Base-by-base conservation (phyloP, 2,797 vertebrate species). In the Danio aesculapii region DNA sequence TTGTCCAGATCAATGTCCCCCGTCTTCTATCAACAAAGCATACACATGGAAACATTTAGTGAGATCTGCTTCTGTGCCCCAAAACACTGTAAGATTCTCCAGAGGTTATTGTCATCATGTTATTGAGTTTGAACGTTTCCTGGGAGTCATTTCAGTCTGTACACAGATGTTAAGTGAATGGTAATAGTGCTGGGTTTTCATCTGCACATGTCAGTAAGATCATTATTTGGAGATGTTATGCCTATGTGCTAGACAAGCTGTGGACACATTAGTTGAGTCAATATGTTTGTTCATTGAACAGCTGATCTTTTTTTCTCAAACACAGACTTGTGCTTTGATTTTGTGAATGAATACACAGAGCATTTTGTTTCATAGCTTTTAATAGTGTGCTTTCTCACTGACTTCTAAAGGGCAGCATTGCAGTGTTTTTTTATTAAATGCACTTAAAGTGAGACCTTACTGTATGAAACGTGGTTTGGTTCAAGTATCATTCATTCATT, bases 31-130 rank as follows among this genome's bases (percentile, higher is more conserved):
- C 44, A 61, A 16, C 67, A 50, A 30, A 61, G 44, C 11, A 5
- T 61, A 61, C 66, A 70, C 19, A 39, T 77, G 53, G 75, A 59
- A 68, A 68, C 75, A 49, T 77, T 77, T 68, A 30, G 19, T 41
- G 44, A 68, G 68, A 59, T 67, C 75, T 67, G 50, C 75, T 58
- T 67, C 63, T 67, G 50, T 77, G 52, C 17, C 63, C 52, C n/a
- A 17, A 67, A 53, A 64, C 61, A 21, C 50, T 76, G 8, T n/a
- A n/a, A 8, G 50, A 55, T 77, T 77, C 62, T 77, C 62, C 75
- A 39, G 75, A 67, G 75, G 75, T 77, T 57, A 68, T 70, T 70
- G 50, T 70, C 68, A 70, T 55, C 55, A 21, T 14, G 30, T 52
- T 69, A 21, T 69, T 52, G 69, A 71, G 49, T 68, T 69, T 10